phyloP scores from a whole-genome alignment of 2,888 invertebrate species.

The Drosophila meridionalis region DNA sequence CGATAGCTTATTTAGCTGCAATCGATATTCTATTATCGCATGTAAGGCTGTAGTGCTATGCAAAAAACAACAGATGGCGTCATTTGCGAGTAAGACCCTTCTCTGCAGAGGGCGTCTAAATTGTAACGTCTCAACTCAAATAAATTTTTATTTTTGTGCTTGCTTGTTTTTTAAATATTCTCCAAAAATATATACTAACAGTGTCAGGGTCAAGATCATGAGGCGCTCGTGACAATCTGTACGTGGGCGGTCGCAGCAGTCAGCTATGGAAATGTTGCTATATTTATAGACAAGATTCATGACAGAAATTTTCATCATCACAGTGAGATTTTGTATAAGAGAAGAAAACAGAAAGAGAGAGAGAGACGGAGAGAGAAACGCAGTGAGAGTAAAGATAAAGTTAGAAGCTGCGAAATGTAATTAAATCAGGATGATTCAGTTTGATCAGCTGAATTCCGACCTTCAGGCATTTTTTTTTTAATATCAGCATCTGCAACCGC shows the following conservation, averaged over 20 bases:
- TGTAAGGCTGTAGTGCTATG: accelerated
- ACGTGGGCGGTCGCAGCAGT: constrained; percentile 23
- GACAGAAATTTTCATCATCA: constrained; percentile 8
- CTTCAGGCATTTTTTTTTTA: constrained; percentile 31
- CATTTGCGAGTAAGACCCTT: accelerated
- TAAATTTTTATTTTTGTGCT: background rate
- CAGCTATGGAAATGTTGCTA: constrained; percentile 28
- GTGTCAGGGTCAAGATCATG: constrained; percentile 64
- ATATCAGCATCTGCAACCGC: constrained; percentile 41
- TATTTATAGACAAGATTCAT: constrained; percentile 27
- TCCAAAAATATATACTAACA: constrained; percentile 14
- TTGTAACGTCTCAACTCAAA: constrained; percentile 2
- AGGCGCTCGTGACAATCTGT: background rate
- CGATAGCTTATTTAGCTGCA: background rate
- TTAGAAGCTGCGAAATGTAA: constrained; percentile 4
- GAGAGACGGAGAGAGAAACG: background rate
- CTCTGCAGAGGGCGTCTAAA: constrained; percentile 24
- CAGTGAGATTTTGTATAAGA: background rate
- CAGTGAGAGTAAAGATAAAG: background rate
- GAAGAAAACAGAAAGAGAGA: background rate
- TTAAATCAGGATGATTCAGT: constrained; percentile 16
- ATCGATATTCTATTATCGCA: constrained; percentile 11
- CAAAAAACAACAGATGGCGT: constrained; percentile 25
- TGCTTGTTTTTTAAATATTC: background rate
- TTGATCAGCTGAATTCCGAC: constrained; percentile 34